Evolutionary conservation across 92 coral and sea anemone genomes (phyloP).

Genomic region (Epizoanthus fatuus): DNA sequence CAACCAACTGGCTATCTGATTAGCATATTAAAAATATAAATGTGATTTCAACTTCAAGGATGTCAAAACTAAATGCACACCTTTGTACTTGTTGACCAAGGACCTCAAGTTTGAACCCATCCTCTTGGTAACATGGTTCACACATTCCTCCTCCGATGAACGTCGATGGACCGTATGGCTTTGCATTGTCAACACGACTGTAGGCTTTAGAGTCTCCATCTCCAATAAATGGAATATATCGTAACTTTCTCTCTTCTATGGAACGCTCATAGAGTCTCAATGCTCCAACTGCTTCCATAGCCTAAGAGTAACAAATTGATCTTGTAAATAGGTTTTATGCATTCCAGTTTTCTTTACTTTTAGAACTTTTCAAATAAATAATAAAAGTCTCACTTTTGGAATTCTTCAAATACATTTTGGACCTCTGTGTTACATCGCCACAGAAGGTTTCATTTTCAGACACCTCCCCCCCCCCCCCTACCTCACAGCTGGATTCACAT

Average conservation of each 20-base stretch:
- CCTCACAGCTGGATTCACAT: no score
- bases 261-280: slow-evolving; percentile 51
- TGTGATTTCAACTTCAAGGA: no score
- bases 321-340: no score
- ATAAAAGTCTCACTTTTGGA: no score
- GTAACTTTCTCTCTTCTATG: slow-evolving; percentile 31
- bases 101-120: slow-evolving; percentile 76
- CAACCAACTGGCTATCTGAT: no score
- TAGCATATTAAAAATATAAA: no score
- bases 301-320: background rate
- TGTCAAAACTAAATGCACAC: slow-evolving; percentile 18
- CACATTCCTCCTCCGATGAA: slow-evolving; percentile 78
- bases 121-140: slow-evolving; percentile 64
- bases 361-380: no score
- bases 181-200: slow-evolving; percentile 22
- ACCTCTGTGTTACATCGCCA: no score
- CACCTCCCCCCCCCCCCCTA: no score
- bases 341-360: no score
- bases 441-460: no score
- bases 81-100: slow-evolving; percentile 52
- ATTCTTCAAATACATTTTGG: no score
- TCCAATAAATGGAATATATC: slow-evolving; percentile 70
- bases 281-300: slow-evolving; percentile 75
- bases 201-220: slow-evolving; percentile 72
- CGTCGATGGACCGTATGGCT: slow-evolving; percentile 70